Base-by-base conservation (phyloP, 2,888 invertebrate species). In the Aromia moschata region DNA sequence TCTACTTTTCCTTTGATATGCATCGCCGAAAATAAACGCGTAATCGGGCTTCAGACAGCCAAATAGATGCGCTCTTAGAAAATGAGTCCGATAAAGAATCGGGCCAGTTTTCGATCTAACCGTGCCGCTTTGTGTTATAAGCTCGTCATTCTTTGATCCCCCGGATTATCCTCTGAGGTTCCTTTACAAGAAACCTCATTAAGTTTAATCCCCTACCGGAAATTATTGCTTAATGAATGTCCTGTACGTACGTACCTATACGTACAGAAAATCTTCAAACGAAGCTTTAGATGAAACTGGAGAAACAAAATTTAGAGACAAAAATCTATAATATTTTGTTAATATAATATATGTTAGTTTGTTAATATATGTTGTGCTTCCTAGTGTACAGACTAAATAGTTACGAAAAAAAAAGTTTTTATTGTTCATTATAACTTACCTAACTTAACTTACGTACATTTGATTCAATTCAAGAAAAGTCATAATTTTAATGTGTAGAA, bases 1-100 rank as follows among this genome's bases (percentile, higher is more conserved):
- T 38, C 46, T 46, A 46, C 20, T 38, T 46, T 54, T 55, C n/a
- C 55, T 46, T 55, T 55, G 55, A 55, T 55, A 55, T 55, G 55
- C 45, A 55, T 46, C 55, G 46, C 45, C 25, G 55, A 45, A 54
- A 54, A 44, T 54, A 36, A 54, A 45, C 25, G 54, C 44, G 36
- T 54, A 54, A 54, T 54, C 54, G 43, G 36, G 36, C 40, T 30
- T 44, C 37, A 36, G 54, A 43, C 54, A 55, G 55, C 46, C 20
- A 40, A 46, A 55, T 46, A 46, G 46, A 55, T 46, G 55, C 30
- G 43, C 44, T 16, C 44, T 20, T 36, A 54, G 45, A 54, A 45
- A 54, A 44, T 36, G 54, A 18, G 45, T 37, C 14, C 37, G 45
- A 54, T 44, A 54, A 54, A 45, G 44, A 33, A 44, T 54, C 44